Evolutionary conservation across 2,888 invertebrate genomes (phyloP).

Genomic region (Coelinius sp.): DNA sequence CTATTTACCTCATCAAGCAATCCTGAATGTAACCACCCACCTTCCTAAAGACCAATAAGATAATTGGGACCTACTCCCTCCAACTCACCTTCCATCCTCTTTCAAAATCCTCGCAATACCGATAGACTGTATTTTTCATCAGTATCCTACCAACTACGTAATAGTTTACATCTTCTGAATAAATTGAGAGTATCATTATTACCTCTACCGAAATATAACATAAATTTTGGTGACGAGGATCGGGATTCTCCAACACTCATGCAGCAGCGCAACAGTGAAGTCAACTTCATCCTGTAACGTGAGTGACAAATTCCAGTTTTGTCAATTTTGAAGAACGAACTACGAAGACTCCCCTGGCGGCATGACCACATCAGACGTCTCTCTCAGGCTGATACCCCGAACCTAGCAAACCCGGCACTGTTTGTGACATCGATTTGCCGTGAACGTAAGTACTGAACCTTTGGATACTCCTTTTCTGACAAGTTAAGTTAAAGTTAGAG

Average conservation of each 20-base stretch:
- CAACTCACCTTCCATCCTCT: no score
- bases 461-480: conserved; percentile 9
- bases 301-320: background rate
- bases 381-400: background rate
- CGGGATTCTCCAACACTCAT: conserved; percentile 1
- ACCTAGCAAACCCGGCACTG: background rate
- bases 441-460: conserved; percentile 10
- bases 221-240: conserved; percentile 4
- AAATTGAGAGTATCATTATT: background rate
- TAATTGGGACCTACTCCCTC: no score
- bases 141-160: no score
- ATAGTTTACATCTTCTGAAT: no score
- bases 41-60: no score
- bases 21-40: no score
- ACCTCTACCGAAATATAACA: background rate
- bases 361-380: background rate
- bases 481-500: background rate
- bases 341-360: background rate
- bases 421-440: background rate
- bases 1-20: no score
- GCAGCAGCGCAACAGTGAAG: background rate
- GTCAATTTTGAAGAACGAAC: background rate
- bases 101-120: no score
- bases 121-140: no score
- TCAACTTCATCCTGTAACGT: background rate